Base-by-base conservation (phyloP, 2,797 vertebrate genomes). In the Xenopus petersii region DNA sequence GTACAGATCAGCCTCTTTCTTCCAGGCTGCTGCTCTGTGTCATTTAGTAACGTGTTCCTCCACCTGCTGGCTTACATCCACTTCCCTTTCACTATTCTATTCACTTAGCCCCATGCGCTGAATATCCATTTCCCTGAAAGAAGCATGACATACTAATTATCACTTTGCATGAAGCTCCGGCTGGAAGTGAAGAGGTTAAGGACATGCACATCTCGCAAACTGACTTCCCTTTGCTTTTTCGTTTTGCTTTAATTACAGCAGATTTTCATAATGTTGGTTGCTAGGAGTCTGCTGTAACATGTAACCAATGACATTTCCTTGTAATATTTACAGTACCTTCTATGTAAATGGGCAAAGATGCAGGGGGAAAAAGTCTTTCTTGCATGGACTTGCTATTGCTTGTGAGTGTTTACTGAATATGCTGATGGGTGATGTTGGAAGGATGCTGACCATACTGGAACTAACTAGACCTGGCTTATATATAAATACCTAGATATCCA, bases 1-100 rank as follows among this genome's bases (percentile, higher is more conserved):
- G 21, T 15, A 60, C 71, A 61, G 76, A 71, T 60, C 76, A 64
- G 66, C 71, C 71, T 73, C 71, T 26, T 65, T 78, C 71, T 70
- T 68, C 68, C 71, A 64, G 42, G 13, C 64, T 68, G 63, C 68
- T 71, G 69, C 70, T 72, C 65, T 47, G 56, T 64, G 71, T 61
- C 71, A 74, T 65, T 79, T 66, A 73, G 36, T 74, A 74, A 79
- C 61, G 49, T 65, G 66, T 58, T 70, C 56, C 76, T 79, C 76
- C 76, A 79, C 76, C 76, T 79, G 76, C 71, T 79, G 76, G 71
- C 66, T 73, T n/a, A 69, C 54, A 59, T 12, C 46, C 71, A 64
- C 64, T 77, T 73, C 64, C 26, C 49, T 63, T 55, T 61, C 65
- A 54, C 67, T 64, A 60, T 59, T 58, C 64, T 64, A 78, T 60